Evolutionary conservation across 1,140 invertebrate genomes (phyloP).

Genomic region (Drosophila insularis): DNA sequence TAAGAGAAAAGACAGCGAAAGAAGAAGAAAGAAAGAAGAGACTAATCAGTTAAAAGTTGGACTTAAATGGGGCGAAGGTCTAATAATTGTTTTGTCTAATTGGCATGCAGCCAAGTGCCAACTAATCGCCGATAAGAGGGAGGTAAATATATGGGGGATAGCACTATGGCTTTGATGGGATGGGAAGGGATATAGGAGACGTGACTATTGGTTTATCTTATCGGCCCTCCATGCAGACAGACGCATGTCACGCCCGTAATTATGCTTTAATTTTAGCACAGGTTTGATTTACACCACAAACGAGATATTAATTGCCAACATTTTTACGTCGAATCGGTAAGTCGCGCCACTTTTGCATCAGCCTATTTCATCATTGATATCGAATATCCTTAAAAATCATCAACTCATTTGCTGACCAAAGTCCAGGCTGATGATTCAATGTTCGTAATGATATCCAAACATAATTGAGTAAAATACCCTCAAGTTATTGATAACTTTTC

Average conservation of each 20-base stretch:
- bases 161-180: not conserved
- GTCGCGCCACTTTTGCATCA: slow-evolving; percentile 41
- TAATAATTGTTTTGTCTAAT: slow-evolving; percentile 53
- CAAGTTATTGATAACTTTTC: not conserved
- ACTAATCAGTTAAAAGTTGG: slow-evolving; percentile 1
- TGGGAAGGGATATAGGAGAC: not conserved
- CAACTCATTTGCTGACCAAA: too few relatives aligned
- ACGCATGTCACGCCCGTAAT: slow-evolving; percentile 75
- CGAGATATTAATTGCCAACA: slow-evolving; percentile 32
- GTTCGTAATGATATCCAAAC: not conserved
- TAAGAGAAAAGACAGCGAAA: not conserved
- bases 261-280: slow-evolving; percentile 71
- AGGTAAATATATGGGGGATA: slow-evolving; percentile 45
- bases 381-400: not conserved
- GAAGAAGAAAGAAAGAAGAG: too few relatives aligned
- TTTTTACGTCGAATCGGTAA: slow-evolving; percentile 26
- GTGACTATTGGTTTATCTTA: slow-evolving; percentile 50
- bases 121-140: slow-evolving; percentile 49
- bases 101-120: slow-evolving; percentile 27
- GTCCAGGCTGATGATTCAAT: not conserved
- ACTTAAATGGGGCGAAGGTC: slow-evolving; percentile 18
- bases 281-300: slow-evolving; percentile 68
- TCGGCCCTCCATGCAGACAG: slow-evolving; percentile 51
- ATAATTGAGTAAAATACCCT: too few relatives aligned
- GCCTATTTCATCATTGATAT: slow-evolving; percentile 21